Percentiles rank a stretch among this genome's conserved stretches.
Evolutionary conservation across 2,888 invertebrate genomes (phyloP).

Genomic region (Acanthosepion lycidas): DNA sequence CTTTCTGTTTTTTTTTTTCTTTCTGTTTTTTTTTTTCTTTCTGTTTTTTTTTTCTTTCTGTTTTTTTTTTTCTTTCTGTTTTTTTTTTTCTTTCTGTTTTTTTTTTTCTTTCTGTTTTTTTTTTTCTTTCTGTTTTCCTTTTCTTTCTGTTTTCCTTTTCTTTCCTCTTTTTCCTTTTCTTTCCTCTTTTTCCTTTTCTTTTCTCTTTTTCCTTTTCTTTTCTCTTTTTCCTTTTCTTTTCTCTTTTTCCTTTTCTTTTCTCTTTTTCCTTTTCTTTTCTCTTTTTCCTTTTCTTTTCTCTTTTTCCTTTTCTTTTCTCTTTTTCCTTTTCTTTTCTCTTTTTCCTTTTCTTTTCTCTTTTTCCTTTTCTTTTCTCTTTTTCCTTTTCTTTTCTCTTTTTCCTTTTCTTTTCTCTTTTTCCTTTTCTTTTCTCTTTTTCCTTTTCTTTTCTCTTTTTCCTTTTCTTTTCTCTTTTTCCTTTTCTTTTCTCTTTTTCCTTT

Average conservation of each 20-base stretch:
- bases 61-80: too few relatives aligned
- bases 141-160: too few relatives aligned
- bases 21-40: too few relatives aligned
- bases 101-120: too few relatives aligned
- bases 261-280: not conserved
- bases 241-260: not conserved
- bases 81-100: too few relatives aligned
- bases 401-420: not conserved
- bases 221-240: not conserved
- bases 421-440: not conserved
- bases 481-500: not conserved
- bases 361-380: not conserved
- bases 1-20: too few relatives aligned
- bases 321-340: not conserved
- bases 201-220: not conserved
- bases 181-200: not conserved
- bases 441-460: not conserved
- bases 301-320: not conserved
- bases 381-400: not conserved
- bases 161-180: too few relatives aligned
- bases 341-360: not conserved
- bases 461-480: not conserved
- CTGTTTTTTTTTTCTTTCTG: too few relatives aligned
- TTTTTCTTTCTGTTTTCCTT: too few relatives aligned
- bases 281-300: not conserved